Evolutionary conservation across 2,888 invertebrate species (phyloP).

Genomic region (Lysandra coridon): DNA sequence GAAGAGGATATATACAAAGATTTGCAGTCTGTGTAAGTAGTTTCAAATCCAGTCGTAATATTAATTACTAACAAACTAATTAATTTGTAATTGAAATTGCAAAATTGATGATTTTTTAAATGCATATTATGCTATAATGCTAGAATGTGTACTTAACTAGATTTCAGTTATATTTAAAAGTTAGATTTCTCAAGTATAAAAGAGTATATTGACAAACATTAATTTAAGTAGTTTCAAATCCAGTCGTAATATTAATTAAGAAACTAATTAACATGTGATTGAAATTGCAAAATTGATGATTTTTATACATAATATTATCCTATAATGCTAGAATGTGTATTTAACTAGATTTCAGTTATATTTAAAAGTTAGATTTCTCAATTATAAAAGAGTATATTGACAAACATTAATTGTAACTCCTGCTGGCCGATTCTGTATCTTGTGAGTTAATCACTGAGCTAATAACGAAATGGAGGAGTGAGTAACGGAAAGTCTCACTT

Average conservation of each 20-base stretch:
- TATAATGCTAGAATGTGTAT: not conserved
- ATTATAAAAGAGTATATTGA: not conserved
- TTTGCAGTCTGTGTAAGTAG: slow-evolving; percentile 88
- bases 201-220: not conserved
- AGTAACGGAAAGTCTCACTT: no score
- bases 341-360: not conserved
- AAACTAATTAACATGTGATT: not conserved
- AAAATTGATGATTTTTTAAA: not conserved
- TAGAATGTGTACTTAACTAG: not conserved
- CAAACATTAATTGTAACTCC: not conserved
- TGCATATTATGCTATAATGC: no score
- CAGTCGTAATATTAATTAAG: slow-evolving; percentile 19
- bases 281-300: not conserved
- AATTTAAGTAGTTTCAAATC: slow-evolving; percentile 74
- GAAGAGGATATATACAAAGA: slow-evolving; percentile 93
- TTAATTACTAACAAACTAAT: not conserved
- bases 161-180: not conserved
- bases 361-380: not conserved
- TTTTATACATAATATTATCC: not conserved
- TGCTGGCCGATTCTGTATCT: no score
- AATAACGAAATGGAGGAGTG: no score
- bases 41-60: slow-evolving; percentile 34
- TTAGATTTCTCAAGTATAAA: not conserved
- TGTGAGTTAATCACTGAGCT: no score
- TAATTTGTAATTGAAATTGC: not conserved